A percentile compares a stretch with the other conserved stretches of the same genome.
Evolutionary conservation across 2,888 invertebrate genomes (phyloP).

Genomic region (Pyrrhosoma nymphula): DNA sequence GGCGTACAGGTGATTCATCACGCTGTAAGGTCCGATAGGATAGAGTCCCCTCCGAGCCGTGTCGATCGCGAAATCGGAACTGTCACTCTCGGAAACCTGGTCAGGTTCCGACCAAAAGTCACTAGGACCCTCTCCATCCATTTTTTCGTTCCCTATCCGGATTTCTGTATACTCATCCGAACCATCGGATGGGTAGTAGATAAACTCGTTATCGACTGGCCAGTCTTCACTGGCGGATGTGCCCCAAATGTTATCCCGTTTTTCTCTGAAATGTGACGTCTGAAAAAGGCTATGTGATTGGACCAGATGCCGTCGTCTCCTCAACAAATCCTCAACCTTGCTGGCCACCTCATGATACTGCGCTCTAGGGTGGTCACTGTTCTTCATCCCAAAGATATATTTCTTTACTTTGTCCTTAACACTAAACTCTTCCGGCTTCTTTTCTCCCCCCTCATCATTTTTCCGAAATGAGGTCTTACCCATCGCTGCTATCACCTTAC

Average conservation of each 20-base stretch:
- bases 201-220: conserved; percentile 44
- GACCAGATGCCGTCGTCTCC: neutral
- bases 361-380: neutral
- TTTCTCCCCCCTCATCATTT: neutral
- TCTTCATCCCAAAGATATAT: neutral
- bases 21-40: neutral
- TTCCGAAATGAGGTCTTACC: neutral
- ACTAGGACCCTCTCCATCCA: neutral
- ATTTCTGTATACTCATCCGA: neutral
- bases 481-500: neutral
- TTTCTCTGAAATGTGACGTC: neutral
- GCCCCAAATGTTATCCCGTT: neutral
- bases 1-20: neutral
- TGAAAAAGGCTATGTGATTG: neutral
- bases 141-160: neutral
- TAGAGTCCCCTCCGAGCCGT: neutral
- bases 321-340: neutral
- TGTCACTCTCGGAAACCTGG: neutral
- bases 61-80: conserved; percentile 13
- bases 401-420: neutral
- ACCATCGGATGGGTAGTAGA: neutral
- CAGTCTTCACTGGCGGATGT: neutral
- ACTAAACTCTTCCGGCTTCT: neutral
- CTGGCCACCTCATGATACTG: neutral
- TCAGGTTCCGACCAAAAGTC: neutral